Evolutionary conservation across 2,113 vertebrate genomes (phyloP).

Genomic region (Pleuronectes platessa): DNA sequence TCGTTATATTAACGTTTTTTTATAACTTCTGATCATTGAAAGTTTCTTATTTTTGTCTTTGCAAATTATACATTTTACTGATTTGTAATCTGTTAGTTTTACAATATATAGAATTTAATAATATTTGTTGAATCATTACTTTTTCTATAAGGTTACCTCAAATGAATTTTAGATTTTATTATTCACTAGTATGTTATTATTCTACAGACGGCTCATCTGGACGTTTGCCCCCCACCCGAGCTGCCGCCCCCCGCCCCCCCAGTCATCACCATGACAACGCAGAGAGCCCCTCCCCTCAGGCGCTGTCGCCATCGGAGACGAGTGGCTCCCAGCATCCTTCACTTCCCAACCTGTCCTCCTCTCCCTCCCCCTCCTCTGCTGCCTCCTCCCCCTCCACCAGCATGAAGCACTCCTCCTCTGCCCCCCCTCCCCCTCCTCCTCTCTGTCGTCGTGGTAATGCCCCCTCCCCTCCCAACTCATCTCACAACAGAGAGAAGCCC

Average conservation of each 20-base stretch:
- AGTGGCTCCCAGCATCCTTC: conserved; percentile 87
- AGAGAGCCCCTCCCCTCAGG: conserved; percentile 74
- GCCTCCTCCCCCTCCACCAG: conserved; percentile 80
- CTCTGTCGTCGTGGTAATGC: conserved; percentile 84
- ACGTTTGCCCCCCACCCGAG: conserved; percentile 82
- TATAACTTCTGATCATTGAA: too few species aligned
- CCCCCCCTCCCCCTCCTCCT: conserved; percentile 84
- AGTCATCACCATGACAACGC: conserved; percentile 82
- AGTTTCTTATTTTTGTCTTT: too few species aligned
- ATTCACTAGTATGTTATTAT: too few species aligned
- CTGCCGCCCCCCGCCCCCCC: conserved; percentile 86
- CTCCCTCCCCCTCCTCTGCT: conserved; percentile 80
- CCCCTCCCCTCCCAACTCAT: conserved; percentile 78
- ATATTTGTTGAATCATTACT: too few species aligned
- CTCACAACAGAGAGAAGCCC: conserved; percentile 84
- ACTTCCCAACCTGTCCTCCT: conserved; percentile 85
- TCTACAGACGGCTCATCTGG: conserved; percentile 76
- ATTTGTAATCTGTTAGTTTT: neutral
- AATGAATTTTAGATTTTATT: too few species aligned
- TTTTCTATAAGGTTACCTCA: too few species aligned
- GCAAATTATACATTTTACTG: too few species aligned
- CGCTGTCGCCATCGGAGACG: conserved; percentile 85
- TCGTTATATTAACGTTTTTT: too few species aligned
- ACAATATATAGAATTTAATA: too few species aligned
- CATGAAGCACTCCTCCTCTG: conserved; percentile 92